phyloP scores from a whole-genome alignment of 2,797 vertebrate genomes.

The Cryptoprocta ferox region DNA sequence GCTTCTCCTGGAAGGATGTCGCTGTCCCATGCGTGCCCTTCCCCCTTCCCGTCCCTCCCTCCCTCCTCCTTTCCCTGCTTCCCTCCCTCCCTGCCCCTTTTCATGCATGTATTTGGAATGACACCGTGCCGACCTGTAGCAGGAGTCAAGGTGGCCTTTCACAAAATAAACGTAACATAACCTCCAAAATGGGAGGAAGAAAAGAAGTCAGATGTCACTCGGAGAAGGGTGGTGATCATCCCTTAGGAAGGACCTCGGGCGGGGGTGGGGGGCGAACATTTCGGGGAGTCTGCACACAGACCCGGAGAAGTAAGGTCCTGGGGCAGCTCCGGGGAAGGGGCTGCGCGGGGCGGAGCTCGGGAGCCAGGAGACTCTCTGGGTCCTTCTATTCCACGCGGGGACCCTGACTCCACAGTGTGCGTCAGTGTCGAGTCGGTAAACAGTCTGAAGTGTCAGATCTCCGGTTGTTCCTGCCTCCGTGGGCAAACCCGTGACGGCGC shows the following conservation, averaged over 20 bases:
- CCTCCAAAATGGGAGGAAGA: background rate
- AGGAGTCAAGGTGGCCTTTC: background rate
- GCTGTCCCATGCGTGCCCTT: fast-evolving
- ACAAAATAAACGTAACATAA: background rate
- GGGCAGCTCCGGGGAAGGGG: fast-evolving
- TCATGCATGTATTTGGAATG: background rate
- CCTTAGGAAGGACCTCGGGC: fast-evolving
- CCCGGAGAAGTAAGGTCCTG: background rate
- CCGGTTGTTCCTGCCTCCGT: fast-evolving
- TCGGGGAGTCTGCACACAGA: background rate
- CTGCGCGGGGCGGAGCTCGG: too few species aligned
- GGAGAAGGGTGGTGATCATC: background rate
- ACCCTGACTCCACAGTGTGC: background rate
- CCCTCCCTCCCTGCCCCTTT: background rate
- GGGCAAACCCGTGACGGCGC: fast-evolving
- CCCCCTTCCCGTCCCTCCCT: background rate
- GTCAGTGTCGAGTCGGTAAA: fast-evolving
- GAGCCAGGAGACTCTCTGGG: too few species aligned
- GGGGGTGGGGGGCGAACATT: too few species aligned
- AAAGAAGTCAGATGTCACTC: background rate
- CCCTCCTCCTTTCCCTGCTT: too few species aligned
- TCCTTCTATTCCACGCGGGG: background rate
- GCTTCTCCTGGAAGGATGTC: fast-evolving
- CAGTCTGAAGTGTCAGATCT: fast-evolving
- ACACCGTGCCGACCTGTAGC: fast-evolving